phyloP scores from a whole-genome alignment of 2,113 vertebrate species.

The Leptosomus discolor region DNA sequence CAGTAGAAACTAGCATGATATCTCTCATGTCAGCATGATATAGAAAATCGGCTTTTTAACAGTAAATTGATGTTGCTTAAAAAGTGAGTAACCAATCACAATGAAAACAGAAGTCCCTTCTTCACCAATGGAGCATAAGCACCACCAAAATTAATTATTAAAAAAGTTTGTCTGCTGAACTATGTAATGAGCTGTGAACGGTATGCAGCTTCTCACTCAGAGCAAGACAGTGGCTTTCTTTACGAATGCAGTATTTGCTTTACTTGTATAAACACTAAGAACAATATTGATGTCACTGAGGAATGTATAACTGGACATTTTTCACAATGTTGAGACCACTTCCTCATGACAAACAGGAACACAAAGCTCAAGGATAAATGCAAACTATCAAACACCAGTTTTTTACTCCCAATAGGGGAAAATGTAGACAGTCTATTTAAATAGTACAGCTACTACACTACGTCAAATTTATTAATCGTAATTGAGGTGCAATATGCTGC shows the following conservation, averaged over 20 bases:
- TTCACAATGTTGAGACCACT: not conserved
- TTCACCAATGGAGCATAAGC: not conserved
- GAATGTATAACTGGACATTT: not conserved
- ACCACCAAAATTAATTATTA: not conserved
- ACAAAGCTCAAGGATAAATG: not conserved
- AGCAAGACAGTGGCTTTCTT: not conserved
- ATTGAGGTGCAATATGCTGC: constrained; percentile 23
- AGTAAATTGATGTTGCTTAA: constrained; percentile 28
- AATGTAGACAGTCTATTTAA: not conserved
- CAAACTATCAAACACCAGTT: not conserved
- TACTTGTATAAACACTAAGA: not conserved
- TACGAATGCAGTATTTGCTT: not conserved
- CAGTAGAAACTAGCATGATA: not conserved
- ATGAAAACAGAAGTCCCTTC: not conserved
- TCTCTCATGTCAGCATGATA: not conserved
- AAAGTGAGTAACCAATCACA: not conserved
- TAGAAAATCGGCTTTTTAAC: constrained; percentile 1
- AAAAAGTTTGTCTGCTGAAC: not conserved
- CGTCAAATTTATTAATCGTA: constrained; percentile 57
- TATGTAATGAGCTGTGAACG: not conserved
- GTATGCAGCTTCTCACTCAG: not conserved
- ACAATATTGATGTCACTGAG: not conserved
- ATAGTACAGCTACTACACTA: not conserved
- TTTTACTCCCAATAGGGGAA: not conserved
- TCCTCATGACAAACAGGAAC: not conserved